A percentile compares a stretch with the other conserved stretches of the same genome.
phyloP scores from a whole-genome alignment of 1,140 invertebrate genomes.

The Sycobia sp. region DNA sequence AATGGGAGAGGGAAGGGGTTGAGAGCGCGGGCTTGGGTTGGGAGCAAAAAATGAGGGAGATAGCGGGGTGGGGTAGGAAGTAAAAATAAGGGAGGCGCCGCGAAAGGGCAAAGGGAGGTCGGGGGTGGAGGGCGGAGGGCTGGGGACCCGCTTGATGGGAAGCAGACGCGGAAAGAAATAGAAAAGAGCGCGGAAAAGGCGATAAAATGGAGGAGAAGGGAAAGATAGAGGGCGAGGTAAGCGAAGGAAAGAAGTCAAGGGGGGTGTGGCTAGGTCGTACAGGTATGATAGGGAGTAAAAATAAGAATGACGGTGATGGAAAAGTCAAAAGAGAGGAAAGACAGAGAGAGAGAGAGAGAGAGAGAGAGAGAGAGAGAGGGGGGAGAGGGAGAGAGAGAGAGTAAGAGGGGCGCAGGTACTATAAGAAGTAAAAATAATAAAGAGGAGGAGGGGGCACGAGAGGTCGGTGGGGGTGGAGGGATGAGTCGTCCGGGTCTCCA shows the following conservation, averaged over 20 bases:
- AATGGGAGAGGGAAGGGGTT: background rate
- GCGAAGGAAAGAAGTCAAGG: too few species aligned
- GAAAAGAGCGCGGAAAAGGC: constrained; percentile 10
- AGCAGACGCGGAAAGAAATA: constrained; percentile 16
- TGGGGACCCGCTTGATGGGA: too few species aligned
- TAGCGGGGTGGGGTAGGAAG: background rate
- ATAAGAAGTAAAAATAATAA: too few species aligned
- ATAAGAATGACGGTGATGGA: constrained; percentile 13
- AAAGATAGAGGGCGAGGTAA: constrained; percentile 10
- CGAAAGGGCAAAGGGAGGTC: background rate
- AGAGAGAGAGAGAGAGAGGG: constrained; percentile 11
- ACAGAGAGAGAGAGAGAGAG: constrained; percentile 2
- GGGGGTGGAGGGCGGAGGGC: too few species aligned
- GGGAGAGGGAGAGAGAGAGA: too few species aligned
- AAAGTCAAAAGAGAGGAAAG: constrained; percentile 8
- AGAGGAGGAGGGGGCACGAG: background rate
- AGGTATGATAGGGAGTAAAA: constrained; percentile 22
- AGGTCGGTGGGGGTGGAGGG: background rate
- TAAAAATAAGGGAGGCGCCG: background rate
- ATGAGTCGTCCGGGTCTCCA: constrained; percentile 24
- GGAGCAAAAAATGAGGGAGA: background rate
- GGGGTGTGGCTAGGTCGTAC: background rate
- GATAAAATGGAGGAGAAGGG: background rate
- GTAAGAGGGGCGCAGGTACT: too few species aligned
- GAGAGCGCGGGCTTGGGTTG: background rate